Conservation (phyloP, 2,113 vertebrate species). For the Astur gentilis region DNA sequence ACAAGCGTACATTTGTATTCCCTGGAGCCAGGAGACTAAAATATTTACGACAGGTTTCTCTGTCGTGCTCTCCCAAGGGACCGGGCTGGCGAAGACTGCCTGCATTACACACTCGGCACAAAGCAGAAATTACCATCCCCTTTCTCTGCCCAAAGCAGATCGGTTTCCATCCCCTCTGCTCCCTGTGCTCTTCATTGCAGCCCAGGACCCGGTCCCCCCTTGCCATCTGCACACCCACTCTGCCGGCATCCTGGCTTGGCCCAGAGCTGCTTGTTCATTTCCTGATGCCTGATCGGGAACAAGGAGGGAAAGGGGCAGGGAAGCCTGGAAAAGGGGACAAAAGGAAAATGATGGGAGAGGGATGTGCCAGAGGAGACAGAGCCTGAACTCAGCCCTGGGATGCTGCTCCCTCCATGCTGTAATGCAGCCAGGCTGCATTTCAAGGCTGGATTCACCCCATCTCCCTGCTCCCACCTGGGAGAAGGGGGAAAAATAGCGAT, state of each 20-base stretch:
- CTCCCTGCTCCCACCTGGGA: background rate
- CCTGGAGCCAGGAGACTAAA: conserved; percentile 44
- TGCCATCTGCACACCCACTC: conserved; percentile 36
- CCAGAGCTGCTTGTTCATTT: background rate
- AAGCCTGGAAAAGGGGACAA: background rate
- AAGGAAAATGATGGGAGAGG: background rate
- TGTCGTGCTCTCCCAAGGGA: conserved; percentile 12
- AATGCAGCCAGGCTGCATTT: background rate
- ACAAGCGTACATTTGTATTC: conserved; percentile 25
- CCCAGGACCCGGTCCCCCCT: background rate
- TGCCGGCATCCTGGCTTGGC: background rate
- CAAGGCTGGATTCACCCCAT: background rate
- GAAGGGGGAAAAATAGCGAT: background rate
- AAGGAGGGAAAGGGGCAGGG: background rate
- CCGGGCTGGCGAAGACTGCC: conserved; percentile 28
- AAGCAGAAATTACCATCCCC: conserved; percentile 17
- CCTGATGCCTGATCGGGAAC: background rate
- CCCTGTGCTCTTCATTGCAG: background rate
- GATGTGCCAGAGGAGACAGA: background rate
- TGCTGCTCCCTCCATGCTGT: background rate
- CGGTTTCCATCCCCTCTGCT: conserved; percentile 1
- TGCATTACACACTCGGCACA: background rate
- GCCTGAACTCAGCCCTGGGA: background rate
- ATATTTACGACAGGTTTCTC: conserved; percentile 61
- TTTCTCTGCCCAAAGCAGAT: background rate